Evolutionary conservation across 1,140 invertebrate species (phyloP).

Genomic region (Scaptodrosophila lebanonensis): DNA sequence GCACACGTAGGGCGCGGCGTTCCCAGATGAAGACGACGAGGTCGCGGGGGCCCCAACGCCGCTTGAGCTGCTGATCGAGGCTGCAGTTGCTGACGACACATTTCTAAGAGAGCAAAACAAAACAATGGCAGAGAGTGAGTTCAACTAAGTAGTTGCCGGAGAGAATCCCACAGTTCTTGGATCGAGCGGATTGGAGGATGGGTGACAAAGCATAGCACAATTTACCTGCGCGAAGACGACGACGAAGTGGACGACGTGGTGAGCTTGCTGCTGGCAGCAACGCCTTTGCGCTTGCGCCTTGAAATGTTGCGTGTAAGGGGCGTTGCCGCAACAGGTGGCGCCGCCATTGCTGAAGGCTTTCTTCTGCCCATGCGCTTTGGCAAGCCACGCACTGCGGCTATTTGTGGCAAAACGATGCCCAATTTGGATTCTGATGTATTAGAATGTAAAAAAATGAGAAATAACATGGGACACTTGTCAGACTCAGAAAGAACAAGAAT

Average conservation of each 20-base stretch:
- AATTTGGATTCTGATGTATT: no score
- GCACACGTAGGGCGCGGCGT: slow-evolving; percentile 77
- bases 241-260: slow-evolving; percentile 7
- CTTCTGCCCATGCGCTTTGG: slow-evolving; percentile 46
- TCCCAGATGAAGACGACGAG: slow-evolving; percentile 3
- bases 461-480: slow-evolving; percentile 28
- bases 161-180: no score
- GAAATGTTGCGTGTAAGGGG: slow-evolving; percentile 30
- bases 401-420: no score
- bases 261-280: slow-evolving; percentile 18
- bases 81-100: slow-evolving; percentile 12
- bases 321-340: slow-evolving; percentile 13
- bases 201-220: slow-evolving; percentile 17
- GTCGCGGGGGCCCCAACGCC: neutral
- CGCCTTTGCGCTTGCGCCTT: slow-evolving; percentile 47
- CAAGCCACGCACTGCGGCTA: slow-evolving; percentile 33
- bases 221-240: slow-evolving; percentile 49
- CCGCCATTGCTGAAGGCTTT: slow-evolving; percentile 25
- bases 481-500: slow-evolving; percentile 11
- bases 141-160: no score
- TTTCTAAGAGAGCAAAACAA: slow-evolving; percentile 11
- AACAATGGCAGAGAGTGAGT: neutral
- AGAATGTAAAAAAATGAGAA: slow-evolving; percentile 19
- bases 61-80: neutral
- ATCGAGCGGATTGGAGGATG: slow-evolving; percentile 1